These are phyloP conservation scores for Trachymyrmex septentrionalis DNA, from an alignment of 1,140 invertebrate species.

Conservation along the genomic window DNA sequence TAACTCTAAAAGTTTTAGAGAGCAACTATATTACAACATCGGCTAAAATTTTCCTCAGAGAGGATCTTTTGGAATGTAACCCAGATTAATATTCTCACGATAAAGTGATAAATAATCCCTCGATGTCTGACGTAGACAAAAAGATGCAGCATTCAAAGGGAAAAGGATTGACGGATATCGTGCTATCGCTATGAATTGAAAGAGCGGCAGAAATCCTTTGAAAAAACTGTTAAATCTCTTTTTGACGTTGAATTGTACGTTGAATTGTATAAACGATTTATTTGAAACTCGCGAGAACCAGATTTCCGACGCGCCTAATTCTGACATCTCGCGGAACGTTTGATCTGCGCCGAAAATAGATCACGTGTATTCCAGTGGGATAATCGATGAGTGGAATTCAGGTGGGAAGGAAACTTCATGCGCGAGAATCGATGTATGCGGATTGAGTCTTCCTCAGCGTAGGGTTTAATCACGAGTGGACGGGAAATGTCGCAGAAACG, in stretches of 20 bases:
- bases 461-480: slow-evolving; percentile 9
- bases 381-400: neutral
- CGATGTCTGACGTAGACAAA: neutral
- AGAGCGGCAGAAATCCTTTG: neutral
- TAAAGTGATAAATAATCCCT: neutral
- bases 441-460: neutral
- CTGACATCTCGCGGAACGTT: neutral
- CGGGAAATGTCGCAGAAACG: slow-evolving; percentile 38
- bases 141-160: neutral
- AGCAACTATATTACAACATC: too few species aligned
- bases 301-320: neutral
- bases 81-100: neutral
- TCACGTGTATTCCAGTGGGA: neutral
- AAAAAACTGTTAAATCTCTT: neutral
- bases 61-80: too few species aligned
- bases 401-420: neutral
- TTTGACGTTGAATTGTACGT: slow-evolving; percentile 18
- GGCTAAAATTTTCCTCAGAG: too few species aligned
- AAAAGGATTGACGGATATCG: neutral
- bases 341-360: slow-evolving; percentile 34
- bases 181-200: neutral
- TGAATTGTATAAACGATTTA: slow-evolving; percentile 36
- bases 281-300: slow-evolving; percentile 3
- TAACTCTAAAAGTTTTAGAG: too few species aligned
- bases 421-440: neutral